These are phyloP conservation scores for Paracyclopina nana DNA, from an alignment of 1,140 invertebrate genomes.

Conservation along the genomic window DNA sequence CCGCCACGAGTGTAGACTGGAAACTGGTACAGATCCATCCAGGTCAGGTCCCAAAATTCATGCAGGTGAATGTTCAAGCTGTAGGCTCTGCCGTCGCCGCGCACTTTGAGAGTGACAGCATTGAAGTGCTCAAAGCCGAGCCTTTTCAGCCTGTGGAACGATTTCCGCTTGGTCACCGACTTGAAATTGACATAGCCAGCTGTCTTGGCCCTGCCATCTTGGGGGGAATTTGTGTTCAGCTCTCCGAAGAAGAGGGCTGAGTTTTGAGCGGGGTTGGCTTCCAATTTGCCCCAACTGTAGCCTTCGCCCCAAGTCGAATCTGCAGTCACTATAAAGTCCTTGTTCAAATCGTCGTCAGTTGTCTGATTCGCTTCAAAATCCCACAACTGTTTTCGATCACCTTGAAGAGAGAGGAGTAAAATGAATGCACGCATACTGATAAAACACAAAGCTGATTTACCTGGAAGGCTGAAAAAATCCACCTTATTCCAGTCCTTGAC, in stretches of 20 bases:
- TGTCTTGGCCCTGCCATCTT: slow-evolving; percentile 41
- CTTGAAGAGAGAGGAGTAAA: background rate
- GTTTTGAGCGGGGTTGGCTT: slow-evolving; percentile 35
- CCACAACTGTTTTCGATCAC: background rate
- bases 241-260: slow-evolving; percentile 54
- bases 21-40: slow-evolving; percentile 64
- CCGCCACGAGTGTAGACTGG: slow-evolving; percentile 74
- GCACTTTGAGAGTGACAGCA: slow-evolving; percentile 55
- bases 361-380: too few relatives aligned
- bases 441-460: too few relatives aligned
- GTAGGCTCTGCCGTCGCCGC: slow-evolving; percentile 79
- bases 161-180: slow-evolving; percentile 35
- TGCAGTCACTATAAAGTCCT: slow-evolving; percentile 44
- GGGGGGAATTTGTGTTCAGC: slow-evolving; percentile 43
- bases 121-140: slow-evolving; percentile 58
- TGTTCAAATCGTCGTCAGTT: background rate
- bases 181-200: slow-evolving; percentile 19
- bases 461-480: too few relatives aligned
- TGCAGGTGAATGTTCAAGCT: slow-evolving; percentile 47
- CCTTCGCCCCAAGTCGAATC: slow-evolving; percentile 64
- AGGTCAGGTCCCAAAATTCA: slow-evolving; percentile 50
- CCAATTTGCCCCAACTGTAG: slow-evolving; percentile 41
- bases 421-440: too few relatives aligned
- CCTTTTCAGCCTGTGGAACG: slow-evolving; percentile 48
- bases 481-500: background rate